phyloP scores from a whole-genome alignment of 2,113 vertebrate genomes.

The Actinemys pallida region DNA sequence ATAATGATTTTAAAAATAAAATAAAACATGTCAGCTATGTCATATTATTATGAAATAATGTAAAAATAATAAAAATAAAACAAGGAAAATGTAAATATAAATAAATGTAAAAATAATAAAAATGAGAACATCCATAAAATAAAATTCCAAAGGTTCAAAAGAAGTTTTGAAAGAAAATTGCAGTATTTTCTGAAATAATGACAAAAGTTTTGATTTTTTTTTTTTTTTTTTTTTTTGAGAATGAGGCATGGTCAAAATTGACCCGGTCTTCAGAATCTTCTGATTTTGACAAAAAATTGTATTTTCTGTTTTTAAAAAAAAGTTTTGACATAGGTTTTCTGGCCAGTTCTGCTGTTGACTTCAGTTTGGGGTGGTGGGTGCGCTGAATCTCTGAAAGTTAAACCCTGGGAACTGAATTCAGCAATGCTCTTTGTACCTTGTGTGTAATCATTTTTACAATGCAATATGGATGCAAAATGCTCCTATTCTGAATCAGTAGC shows the following conservation, averaged over 20 bases:
- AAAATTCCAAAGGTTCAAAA: too few species aligned
- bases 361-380: not conserved
- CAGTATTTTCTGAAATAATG: too few species aligned
- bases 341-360: not conserved
- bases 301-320: too few species aligned
- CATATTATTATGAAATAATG: not conserved
- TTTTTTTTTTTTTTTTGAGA: too few species aligned
- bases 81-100: not conserved
- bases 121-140: not conserved
- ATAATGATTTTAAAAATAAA: not conserved
- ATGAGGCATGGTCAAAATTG: too few species aligned
- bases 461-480: not conserved
- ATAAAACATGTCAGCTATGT: not conserved
- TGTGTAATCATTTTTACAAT: not conserved
- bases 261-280: too few species aligned
- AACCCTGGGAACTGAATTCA: not conserved
- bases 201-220: too few species aligned
- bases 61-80: not conserved
- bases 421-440: not conserved
- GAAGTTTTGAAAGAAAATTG: too few species aligned
- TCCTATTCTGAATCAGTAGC: not conserved
- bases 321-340: too few species aligned
- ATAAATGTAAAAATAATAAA: not conserved
- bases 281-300: too few species aligned
- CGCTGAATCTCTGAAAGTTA: not conserved